Conservation (phyloP, 2,888 invertebrate genomes). For the Caenorhabditis zanzibari region DNA sequence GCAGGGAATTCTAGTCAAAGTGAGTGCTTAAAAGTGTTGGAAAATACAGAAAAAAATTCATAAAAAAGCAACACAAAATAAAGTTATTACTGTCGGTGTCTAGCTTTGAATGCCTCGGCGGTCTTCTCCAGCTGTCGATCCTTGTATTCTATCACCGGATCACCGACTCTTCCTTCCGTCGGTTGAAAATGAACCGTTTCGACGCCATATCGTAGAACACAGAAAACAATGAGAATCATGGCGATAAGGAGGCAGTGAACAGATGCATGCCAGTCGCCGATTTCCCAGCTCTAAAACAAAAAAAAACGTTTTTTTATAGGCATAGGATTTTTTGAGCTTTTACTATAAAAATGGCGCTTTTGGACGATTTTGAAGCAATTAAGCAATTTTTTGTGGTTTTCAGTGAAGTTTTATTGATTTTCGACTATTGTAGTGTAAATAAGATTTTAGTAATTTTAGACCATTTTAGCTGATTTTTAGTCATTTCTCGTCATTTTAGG, state of each 20-base stretch:
- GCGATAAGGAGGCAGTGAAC: slow-evolving; percentile 32
- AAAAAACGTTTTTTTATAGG: no score
- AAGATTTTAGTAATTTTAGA: no score
- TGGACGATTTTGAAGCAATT: no score
- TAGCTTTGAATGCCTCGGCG: slow-evolving; percentile 12
- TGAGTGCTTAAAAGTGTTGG: slow-evolving; percentile 14
- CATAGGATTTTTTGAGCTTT: no score
- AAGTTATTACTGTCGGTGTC: slow-evolving; percentile 84
- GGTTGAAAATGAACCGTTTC: slow-evolving; percentile 19
- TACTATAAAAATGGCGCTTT: no score
- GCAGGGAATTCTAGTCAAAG: slow-evolving; percentile 80
- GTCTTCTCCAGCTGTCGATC: slow-evolving; percentile 40
- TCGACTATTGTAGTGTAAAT: no score
- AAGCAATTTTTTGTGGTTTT: no score
- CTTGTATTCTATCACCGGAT: slow-evolving; percentile 24
- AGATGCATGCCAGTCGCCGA: slow-evolving; percentile 6
- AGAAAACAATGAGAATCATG: slow-evolving; percentile 22
- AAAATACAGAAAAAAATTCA: neutral
- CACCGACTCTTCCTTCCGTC: neutral
- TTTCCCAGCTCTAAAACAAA: slow-evolving; percentile 26
- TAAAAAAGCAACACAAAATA: neutral
- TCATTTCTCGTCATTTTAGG: no score
- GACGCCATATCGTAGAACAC: slow-evolving; percentile 33
- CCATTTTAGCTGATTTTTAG: no score
- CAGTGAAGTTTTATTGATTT: no score